Evolutionary conservation across 2,113 vertebrate species (phyloP).

Genomic region (Butorides virescens): DNA sequence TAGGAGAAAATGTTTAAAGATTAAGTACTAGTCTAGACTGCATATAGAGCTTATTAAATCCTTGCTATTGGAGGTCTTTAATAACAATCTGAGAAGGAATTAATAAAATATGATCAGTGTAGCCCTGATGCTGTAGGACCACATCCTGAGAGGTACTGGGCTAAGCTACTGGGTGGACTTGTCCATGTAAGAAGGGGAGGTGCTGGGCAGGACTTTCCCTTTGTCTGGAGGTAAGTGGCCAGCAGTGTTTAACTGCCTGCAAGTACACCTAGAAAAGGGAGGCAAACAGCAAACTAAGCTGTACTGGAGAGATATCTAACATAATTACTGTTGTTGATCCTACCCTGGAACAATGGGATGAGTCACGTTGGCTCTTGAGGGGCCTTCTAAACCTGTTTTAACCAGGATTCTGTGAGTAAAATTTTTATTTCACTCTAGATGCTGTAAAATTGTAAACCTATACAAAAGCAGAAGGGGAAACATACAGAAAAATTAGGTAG

Average conservation of each 20-base stretch:
- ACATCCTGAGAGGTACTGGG: neutral
- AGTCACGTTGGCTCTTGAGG: neutral
- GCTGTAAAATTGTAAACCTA: neutral
- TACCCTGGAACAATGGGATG: neutral
- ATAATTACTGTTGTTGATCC: neutral
- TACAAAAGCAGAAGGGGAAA: neutral
- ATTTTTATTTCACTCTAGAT: neutral
- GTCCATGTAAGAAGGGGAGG: rapidly evolving
- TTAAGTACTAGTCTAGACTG: neutral
- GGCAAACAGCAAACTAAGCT: neutral
- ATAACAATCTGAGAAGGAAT: neutral
- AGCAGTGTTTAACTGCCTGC: neutral
- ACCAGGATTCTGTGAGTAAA: neutral
- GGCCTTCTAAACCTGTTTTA: neutral
- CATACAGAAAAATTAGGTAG: neutral
- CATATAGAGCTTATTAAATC: neutral
- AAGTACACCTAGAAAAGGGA: neutral
- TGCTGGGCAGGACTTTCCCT: neutral
- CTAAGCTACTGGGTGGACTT: neutral
- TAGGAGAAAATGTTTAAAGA: neutral
- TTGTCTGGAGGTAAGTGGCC: neutral
- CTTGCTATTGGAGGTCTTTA: neutral
- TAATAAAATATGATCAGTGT: rapidly evolving
- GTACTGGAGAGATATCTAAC: neutral
- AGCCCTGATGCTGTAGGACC: neutral